A percentile compares a stretch with the other conserved stretches of the same genome.
phyloP scores from a whole-genome alignment of 2,888 invertebrate species.

The Drosophila eohydei region DNA sequence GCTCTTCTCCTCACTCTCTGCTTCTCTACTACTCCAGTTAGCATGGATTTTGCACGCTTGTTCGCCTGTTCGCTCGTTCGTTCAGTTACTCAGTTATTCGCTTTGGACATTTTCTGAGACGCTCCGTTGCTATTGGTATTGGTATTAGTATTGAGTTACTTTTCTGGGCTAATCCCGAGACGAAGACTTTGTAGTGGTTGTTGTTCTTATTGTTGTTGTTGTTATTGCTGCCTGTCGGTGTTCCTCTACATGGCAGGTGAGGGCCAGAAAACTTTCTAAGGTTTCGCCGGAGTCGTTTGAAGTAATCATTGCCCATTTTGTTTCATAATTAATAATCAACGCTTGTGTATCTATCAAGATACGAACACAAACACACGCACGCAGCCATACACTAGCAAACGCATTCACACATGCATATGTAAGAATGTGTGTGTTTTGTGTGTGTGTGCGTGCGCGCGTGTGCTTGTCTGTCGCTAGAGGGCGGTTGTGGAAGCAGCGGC shows the following conservation, averaged over 20 bases:
- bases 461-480: conserved; percentile 25
- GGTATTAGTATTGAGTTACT: conserved; percentile 68
- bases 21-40: conserved; percentile 39
- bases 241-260: conserved; percentile 38
- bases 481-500: conserved; percentile 11
- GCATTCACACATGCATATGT: background rate
- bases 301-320: conserved; percentile 67
- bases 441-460: background rate
- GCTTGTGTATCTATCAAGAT: conserved; percentile 60
- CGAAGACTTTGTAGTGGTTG: conserved; percentile 32
- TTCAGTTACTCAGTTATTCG: conserved; percentile 36
- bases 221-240: conserved; percentile 10
- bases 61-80: conserved; percentile 45
- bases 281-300: conserved; percentile 61
- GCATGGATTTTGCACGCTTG: conserved; percentile 69
- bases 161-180: conserved; percentile 55
- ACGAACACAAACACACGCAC: conserved; percentile 10
- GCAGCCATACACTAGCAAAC: conserved; percentile 5
- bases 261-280: conserved; percentile 62
- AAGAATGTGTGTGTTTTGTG: too few relatives aligned
- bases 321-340: conserved; percentile 74
- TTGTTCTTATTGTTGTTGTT: conserved; percentile 2
- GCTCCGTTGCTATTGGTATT: conserved; percentile 43
- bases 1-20: conserved; percentile 9
- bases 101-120: conserved; percentile 51